Base-by-base conservation (phyloP, 1,140 invertebrate genomes). In the Camponotus vicinus region DNA sequence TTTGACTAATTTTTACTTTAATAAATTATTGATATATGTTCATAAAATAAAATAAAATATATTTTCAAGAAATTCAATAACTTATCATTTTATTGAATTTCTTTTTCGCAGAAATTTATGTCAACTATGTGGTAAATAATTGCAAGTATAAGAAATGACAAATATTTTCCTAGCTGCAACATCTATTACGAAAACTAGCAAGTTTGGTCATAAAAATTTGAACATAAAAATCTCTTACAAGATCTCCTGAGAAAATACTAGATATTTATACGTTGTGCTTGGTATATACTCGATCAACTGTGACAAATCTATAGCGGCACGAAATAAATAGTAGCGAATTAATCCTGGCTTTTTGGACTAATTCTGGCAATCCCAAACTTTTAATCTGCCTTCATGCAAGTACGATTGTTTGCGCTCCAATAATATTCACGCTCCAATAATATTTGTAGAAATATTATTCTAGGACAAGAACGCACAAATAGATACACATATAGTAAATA, bases 281-380 rank as follows among this genome's bases (percentile, higher is more conserved):
- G n/a, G 61, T 82, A 63, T 42, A 73, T 73, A 27, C 4, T 49
- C 55, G 45, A 61, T 75, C 57, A 21, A 75, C 79, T 75, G 2
- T 55, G 61, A 61, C 13, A 61, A 61, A 83, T 82, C 11, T 82
- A 27, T 27, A 61, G 40, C 32, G 27, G 8, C 32, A n/a, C 61
- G 61, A 75, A 83, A 75, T 75, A 75, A 63, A 83, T 83, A 1
- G 67, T 34, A 75, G 40, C 3, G 11, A 73, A 83, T 75, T 75
- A 75, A 82, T 73, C n/a, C 13, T 73, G 6, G 7, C 18, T 32
- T 82, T 37, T 27, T 49, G 13, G 3, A 49, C 13, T 49, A 49
- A 52, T 52, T 52, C 49, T 21, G 11, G 9, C 21, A 49, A 27
- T 5, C 8, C 55, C 0, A 64, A 80, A 82, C 52, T 59, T 73